Base-by-base conservation (phyloP, 2,888 invertebrate genomes). In the Dexiosoma caninum region DNA sequence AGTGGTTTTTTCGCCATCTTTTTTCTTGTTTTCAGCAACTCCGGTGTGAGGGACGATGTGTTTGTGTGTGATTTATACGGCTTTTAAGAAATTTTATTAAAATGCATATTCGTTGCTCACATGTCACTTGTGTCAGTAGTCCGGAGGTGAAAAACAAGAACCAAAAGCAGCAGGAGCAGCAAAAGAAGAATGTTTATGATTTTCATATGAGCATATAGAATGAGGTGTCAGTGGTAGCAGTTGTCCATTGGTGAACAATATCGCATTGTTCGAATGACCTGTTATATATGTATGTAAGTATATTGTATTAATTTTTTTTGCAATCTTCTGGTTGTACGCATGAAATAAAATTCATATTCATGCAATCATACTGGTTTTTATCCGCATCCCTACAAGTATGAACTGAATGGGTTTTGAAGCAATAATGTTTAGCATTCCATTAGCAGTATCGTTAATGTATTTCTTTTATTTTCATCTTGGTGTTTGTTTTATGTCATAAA, bases 51-150 rank as follows among this genome's bases (percentile, higher is more conserved):
- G 23, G 57, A 69, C 40, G 64, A 60, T 67, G 74, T 84, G 59
- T 84, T 55, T 23, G 53, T 62, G 32, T 72, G 90, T 89, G 89
- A 89, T 89, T 89, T 90, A 89, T 89, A 86, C 82, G 88, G 89
- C 89, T 89, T 89, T 89, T 89, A 89, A 87, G 86, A 88, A 88
- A 90, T 90, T 90, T 90, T 90, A 90, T 90, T 90, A 90, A 90
- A 90, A 90, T 90, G 90, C 90, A 90, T 89, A 90, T 90, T 90
- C 89, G 89, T 89, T 90, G 90, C 90, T 90, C 87, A 85, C 84
- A 85, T 89, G 90, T 89, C 90, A 89, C 87, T 86, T 85, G 87
- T 83, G 87, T 82, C 84, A 78, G 60, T n/a, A 55, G 67, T 62
- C 44, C 42, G 23, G 64, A 44, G 23, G 42, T 23, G 23, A 32